Percentiles rank a stretch among this genome's conserved stretches.
Conservation (phyloP, 2,113 vertebrate species). For the Microtus ochrogaster region DNA sequence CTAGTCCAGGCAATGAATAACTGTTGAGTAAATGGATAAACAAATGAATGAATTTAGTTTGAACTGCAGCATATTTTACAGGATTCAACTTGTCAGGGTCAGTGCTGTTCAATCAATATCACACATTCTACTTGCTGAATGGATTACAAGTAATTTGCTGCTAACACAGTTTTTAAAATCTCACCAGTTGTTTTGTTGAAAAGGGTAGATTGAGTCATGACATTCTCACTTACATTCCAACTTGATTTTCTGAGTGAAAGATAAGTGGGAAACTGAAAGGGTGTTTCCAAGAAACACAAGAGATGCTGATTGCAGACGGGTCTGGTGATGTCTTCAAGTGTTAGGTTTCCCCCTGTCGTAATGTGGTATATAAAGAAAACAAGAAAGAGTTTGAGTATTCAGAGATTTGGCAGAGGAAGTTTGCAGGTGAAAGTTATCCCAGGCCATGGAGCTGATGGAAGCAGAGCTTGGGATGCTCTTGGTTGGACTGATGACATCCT, state of each 20-base stretch:
- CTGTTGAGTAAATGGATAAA: not conserved
- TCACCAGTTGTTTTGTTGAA: constrained; percentile 23
- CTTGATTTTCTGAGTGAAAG: constrained; percentile 26
- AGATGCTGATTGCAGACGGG: not conserved
- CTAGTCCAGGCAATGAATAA: constrained; percentile 9
- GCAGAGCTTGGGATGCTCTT: not conserved
- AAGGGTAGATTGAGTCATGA: constrained; percentile 21
- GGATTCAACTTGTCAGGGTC: not conserved
- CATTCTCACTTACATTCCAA: not conserved
- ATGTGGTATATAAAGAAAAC: not conserved
- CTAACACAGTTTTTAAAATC: constrained; percentile 18
- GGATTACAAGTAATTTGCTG: not conserved
- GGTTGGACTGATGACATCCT: not conserved
- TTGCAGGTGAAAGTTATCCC: not conserved
- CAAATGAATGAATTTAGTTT: constrained; percentile 7
- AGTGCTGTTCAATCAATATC: not conserved
- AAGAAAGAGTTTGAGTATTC: not conserved
- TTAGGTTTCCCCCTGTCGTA: not conserved
- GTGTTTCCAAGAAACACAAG: constrained; percentile 39
- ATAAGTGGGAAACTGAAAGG: not conserved
- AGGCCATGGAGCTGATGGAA: not conserved
- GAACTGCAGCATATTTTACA: constrained; percentile 18
- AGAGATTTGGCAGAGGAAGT: not conserved
- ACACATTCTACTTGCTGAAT: not conserved
- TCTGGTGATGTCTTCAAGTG: not conserved